phyloP scores from a whole-genome alignment of 2,113 vertebrate genomes.

The Megaptera novaeangliae region DNA sequence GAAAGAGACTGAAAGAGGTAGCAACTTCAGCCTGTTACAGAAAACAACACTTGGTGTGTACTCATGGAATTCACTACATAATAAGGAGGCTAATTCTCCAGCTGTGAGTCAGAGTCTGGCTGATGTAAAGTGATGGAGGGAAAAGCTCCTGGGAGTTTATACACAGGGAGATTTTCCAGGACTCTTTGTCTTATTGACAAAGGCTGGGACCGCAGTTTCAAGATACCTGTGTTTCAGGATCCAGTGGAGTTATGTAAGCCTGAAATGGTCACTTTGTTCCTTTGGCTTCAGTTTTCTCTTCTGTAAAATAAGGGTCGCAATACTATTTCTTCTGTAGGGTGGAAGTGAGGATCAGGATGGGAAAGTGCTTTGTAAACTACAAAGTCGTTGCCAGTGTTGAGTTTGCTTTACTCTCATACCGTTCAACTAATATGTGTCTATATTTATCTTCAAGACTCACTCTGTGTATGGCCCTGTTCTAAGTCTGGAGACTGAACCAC shows the following conservation, averaged over 20 bases:
- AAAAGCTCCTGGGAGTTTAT: not conserved
- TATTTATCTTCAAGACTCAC: not conserved
- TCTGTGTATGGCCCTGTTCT: not conserved
- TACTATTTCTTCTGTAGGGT: not conserved
- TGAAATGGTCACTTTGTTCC: not conserved
- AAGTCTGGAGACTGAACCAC: not conserved
- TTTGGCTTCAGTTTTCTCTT: not conserved
- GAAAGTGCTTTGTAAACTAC: not conserved
- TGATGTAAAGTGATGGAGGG: constrained; percentile 6
- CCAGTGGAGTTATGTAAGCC: not conserved
- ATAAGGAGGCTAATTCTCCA: constrained; percentile 46
- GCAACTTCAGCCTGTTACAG: not conserved
- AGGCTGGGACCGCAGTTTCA: not conserved
- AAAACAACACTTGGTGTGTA: constrained; percentile 44
- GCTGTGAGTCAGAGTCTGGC: constrained; percentile 59
- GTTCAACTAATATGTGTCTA: not conserved
- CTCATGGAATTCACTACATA: constrained; percentile 35
- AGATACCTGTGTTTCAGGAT: not conserved
- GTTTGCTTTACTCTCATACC: not conserved
- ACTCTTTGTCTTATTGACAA: not conserved
- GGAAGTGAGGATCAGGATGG: not conserved
- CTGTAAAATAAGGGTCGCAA: not conserved
- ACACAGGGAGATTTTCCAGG: not conserved
- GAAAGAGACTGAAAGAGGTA: constrained; percentile 17
- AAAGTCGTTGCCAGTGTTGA: not conserved